Evolutionary conservation across 2,797 vertebrate genomes (phyloP), one percentile per base, ranked within the genome.

Genomic region (Liparis tanakae): DNA sequence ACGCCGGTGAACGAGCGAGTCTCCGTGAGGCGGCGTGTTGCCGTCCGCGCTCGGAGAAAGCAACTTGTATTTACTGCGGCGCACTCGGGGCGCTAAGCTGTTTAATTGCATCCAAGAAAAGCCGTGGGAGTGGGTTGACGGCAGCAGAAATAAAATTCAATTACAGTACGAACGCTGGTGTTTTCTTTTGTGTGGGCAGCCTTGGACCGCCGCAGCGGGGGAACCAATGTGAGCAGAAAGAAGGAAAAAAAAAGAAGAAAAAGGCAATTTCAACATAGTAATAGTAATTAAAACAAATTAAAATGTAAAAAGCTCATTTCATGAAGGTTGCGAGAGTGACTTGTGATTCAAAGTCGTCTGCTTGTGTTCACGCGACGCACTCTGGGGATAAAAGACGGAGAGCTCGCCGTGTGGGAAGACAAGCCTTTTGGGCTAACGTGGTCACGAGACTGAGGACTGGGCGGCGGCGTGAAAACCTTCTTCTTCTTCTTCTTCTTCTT

Each of bases 131-230:
- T 15, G 15, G 14, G 30, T 48, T 64, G 54, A 74, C 48, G 60
- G 17, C 39, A 36, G 36, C 46, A 59, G 10, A 76, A 39, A 64
- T 60, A 20, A 30, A 60, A 80, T 39, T 66, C 1, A 67, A 53
- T 37, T 8, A 60, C 54, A 74, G 60, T 34, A 33, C 64, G 50
- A 14, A 39, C 10, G 54, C 17, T 8, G 22, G 25, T 34, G 12
- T 39, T 74, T 34, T n/a, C 2, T 14, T 30, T 66, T 50, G n/a
- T 41, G 55, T 61, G n/a, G 25, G 25, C 43, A 43, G 22, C 18
- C 20, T 65, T 54, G 53, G 20, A 48, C 14, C 10, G 17, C 46
- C 25, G 59, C 44, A 14, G 33, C 25, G 50, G 25, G 2, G 25
- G 25, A 25, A 46, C 25, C 3, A 9, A 25, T 34, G n/a, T 57